Evolutionary conservation across 2,888 invertebrate genomes (phyloP).

Genomic region (Shargacucullia verbasci): DNA sequence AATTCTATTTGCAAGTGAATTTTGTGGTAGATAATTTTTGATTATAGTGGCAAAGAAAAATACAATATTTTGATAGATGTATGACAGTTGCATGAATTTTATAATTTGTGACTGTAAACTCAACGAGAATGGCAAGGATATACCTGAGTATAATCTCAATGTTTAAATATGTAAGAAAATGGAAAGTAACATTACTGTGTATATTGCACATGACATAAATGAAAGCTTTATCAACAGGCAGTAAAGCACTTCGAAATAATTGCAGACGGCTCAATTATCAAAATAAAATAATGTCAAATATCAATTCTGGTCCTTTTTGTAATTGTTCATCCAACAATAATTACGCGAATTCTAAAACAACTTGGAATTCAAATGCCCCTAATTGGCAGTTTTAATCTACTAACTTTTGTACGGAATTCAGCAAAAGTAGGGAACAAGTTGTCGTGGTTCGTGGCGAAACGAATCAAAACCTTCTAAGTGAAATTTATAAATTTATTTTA

Average conservation of each 20-base stretch:
- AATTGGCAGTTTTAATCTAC: constrained; percentile 89
- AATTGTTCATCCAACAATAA: constrained; percentile 86
- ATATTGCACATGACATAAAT: no score
- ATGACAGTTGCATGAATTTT: no score
- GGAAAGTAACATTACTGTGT: no score
- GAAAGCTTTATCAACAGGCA: no score
- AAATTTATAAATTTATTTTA: constrained; percentile 83
- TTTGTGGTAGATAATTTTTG: no score
- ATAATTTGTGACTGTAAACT: neutral
- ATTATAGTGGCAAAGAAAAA: no score
- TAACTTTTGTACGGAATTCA: constrained; percentile 87
- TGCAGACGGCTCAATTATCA: constrained; percentile 40
- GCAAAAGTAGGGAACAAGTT: constrained; percentile 84
- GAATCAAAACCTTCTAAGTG: constrained; percentile 83
- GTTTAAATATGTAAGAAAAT: no score
- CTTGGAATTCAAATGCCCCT: constrained; percentile 86
- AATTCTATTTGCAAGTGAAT: no score
- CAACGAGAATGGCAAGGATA: no score
- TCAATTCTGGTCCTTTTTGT: constrained; percentile 72
- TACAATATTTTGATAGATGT: no score
- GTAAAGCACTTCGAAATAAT: neutral
- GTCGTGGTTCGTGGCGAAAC: constrained; percentile 83
- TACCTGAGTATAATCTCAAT: no score
- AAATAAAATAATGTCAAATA: constrained; percentile 73
- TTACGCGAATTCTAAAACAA: constrained; percentile 87